These are phyloP conservation scores for Parnassius glacialis DNA, from an alignment of 2,888 invertebrate genomes.

Conservation along the genomic window DNA sequence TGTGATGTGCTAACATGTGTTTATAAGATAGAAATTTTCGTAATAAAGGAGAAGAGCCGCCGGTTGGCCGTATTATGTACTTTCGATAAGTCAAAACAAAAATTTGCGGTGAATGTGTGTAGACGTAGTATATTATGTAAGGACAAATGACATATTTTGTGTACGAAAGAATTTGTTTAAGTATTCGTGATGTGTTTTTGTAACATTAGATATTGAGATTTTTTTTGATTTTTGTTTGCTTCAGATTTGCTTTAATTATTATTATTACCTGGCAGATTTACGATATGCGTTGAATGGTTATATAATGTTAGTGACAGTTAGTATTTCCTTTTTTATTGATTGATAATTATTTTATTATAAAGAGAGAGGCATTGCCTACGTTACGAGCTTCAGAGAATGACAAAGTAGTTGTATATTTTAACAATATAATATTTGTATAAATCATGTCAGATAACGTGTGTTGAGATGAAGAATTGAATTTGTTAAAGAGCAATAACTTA, in stretches of 20 bases:
- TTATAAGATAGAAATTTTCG: slow-evolving; percentile 20
- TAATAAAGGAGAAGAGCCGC: slow-evolving; percentile 23
- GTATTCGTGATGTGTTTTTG: slow-evolving; percentile 46
- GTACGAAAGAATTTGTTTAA: slow-evolving; percentile 55
- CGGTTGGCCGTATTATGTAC: slow-evolving; percentile 16
- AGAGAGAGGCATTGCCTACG: slow-evolving; percentile 19
- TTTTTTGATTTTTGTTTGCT: slow-evolving; percentile 47
- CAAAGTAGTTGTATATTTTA: slow-evolving; percentile 29
- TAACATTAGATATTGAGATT: slow-evolving; percentile 51
- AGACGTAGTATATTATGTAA: slow-evolving; percentile 43
- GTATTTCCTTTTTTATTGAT: slow-evolving; percentile 49
- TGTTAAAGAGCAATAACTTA: not conserved
- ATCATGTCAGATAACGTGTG: slow-evolving; percentile 14
- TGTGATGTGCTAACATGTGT: slow-evolving; percentile 72
- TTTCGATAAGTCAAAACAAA: slow-evolving; percentile 26
- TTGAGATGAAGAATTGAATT: not conserved
- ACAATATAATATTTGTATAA: slow-evolving; percentile 14
- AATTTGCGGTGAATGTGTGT: slow-evolving; percentile 33
- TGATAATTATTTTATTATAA: slow-evolving; percentile 42
- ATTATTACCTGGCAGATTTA: slow-evolving; percentile 62
- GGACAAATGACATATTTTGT: slow-evolving; percentile 77
- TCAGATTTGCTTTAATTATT: slow-evolving; percentile 72
- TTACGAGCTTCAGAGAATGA: slow-evolving; percentile 35
- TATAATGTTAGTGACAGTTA: slow-evolving; percentile 53
- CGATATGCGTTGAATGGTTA: slow-evolving; percentile 59